Evolutionary conservation across 2,113 vertebrate genomes (phyloP).

Genomic region (Naja naja): DNA sequence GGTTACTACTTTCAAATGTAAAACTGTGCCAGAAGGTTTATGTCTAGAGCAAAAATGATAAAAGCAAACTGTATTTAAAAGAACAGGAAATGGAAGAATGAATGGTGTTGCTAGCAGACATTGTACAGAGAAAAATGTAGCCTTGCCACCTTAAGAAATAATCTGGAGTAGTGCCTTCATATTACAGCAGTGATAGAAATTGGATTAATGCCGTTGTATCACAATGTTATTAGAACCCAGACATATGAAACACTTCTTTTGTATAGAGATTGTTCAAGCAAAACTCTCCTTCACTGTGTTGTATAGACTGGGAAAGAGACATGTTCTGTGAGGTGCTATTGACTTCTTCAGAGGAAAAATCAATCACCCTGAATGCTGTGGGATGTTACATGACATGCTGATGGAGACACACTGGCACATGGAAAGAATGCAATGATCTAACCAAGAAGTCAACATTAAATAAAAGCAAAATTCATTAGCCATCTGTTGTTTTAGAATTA

Average conservation of each 20-base stretch:
- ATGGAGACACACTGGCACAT: background rate
- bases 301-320: background rate
- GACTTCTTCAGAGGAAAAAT: background rate
- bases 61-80: background rate
- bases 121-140: background rate
- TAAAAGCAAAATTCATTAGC: background rate
- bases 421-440: background rate
- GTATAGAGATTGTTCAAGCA: background rate
- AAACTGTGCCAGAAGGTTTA: background rate
- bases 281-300: background rate
- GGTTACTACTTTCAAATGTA: background rate
- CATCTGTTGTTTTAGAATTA: background rate
- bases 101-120: background rate
- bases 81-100: background rate
- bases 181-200: background rate
- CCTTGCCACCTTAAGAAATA: background rate
- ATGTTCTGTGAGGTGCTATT: background rate
- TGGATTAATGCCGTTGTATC: background rate
- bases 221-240: background rate
- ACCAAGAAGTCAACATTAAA: background rate
- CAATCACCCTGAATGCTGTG: background rate
- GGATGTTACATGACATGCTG: background rate
- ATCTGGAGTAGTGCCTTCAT: background rate
- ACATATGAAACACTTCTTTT: background rate
- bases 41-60: background rate